Evolutionary conservation across 2,797 vertebrate genomes (phyloP), one percentile per base, ranked within the genome.

Genomic region (Pipistrellus nathusii): DNA sequence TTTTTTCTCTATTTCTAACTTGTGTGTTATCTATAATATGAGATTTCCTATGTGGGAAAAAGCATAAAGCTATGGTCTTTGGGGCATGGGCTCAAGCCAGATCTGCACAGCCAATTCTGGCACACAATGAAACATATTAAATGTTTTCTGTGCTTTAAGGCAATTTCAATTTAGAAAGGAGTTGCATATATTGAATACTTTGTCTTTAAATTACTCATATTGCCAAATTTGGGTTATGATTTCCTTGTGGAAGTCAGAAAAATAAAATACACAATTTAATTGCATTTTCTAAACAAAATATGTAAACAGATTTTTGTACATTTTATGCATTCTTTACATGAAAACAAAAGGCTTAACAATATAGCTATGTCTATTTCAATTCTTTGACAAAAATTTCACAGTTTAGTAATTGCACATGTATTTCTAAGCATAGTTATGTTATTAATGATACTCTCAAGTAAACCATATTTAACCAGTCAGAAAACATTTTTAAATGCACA

Each of bases 251-350:
- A 90, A 92, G 20, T 17, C 57, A 83, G 35, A 85, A 88, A 94
- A 94, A 57, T 57, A 44, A 77, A 84, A 96, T n/a, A 81, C 8
- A 15, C 20, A 90, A 44, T 90, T 95, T 68, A 96, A 87, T 51
- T 69, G 12, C 23, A 77, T 64, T 84, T 94, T 78, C 41, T 94
- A 85, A 95, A 64, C 35, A 93, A 90, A 55, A 90, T 6, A 7
- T 84, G 71, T 66, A 80, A 91, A 75, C 51, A 88, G 30, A 86
- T 57, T 88, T 91, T 89, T 53, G 53, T 78, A 21, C 53, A 38
- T 73, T 88, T 38, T 32, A 17, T 85, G 11, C 73, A 35, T 38
- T 73, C 23, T 78, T 83, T 87, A 90, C 35, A 64, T 69, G 53
- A 83, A 38, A 73, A 88, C 32, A 2, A 66, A 73, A 85, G 48